Base-by-base conservation (phyloP, 2,888 invertebrate genomes). In the Scaptodrosophila latifasciaeformis region DNA sequence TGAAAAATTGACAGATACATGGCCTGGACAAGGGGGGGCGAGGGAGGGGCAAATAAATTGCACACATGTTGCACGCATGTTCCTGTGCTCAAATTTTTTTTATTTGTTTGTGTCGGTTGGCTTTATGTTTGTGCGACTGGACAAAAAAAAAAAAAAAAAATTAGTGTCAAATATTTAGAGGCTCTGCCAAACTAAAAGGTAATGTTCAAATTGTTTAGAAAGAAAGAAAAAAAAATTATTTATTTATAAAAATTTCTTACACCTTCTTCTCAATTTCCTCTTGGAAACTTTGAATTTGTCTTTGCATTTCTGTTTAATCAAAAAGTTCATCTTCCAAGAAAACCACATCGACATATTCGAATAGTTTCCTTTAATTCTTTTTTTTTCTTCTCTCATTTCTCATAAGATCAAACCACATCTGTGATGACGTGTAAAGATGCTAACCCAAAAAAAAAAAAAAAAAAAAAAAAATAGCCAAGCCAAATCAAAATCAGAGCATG, bases 31-130 rank as follows among this genome's bases (percentile, higher is more conserved):
- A 7, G 24, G 7, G 24, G 24, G 7, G 24, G 24, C 4, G 24
- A 24, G 4, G 4, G 3, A 3, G 4, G 3, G 24, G 4, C 24
- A 24, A 24, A 19, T 44, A 54, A 55, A 35, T 51, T 51, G 55
- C 64, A 80, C 74, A 75, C 63, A 75, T 75, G 74, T 81, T 70
- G 79, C 64, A 75, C 65, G 81, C 62, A 75, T 75, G 75, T 67
- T 67, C 31, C 29, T 35, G 10, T 45, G 35, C 42, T 44, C 13
- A 13, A 24, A 17, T 40, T 15, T 39, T 15, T 45, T 47, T 58
- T 19, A 17, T 48, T 15, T 37, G 44, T 59, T 59, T 51, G 29
- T 52, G 24, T 45, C 18, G 24, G 21, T 9, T 49, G 18, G 62
- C 54, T 43, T 43, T 61, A 45, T 67, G 58, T 58, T 54, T 54